These are phyloP conservation scores for Nibea coibor DNA, from an alignment of 2,113 vertebrate species.

Conservation along the genomic window DNA sequence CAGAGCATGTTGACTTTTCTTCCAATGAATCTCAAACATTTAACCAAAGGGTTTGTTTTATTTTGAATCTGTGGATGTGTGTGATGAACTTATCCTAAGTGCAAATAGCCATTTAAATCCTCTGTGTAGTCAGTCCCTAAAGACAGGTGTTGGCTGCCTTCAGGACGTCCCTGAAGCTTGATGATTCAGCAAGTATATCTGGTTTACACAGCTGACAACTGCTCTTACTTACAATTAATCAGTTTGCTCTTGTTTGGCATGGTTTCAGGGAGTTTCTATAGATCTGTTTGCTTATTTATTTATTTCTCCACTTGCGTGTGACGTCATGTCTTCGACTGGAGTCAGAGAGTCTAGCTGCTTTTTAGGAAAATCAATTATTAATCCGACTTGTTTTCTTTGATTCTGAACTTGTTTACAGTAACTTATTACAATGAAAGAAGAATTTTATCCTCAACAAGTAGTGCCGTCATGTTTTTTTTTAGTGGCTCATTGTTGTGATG, in stretches of 20 bases:
- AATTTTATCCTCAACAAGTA: neutral
- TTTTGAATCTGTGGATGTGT: neutral
- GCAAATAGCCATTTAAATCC: constrained; percentile 1
- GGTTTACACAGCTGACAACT: constrained; percentile 24
- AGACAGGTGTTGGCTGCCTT: constrained; percentile 3
- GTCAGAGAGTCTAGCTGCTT: neutral
- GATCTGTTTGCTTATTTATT: neutral
- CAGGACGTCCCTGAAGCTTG: neutral
- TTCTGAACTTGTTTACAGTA: neutral
- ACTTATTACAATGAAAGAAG: neutral
- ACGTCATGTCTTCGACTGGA: neutral
- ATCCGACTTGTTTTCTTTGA: neutral
- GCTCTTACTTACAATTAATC: neutral
- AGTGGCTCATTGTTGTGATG: constrained; percentile 25
- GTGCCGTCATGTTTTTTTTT: neutral
- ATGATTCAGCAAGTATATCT: neutral
- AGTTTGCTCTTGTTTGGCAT: neutral
- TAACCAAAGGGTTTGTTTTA: neutral
- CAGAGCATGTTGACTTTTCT: neutral
- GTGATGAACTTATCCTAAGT: constrained; percentile 7
- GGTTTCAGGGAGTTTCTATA: constrained; percentile 6
- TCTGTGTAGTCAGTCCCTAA: neutral
- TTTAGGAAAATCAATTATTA: neutral
- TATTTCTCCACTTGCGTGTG: neutral
- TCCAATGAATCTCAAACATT: neutral